Evolutionary conservation across 2,888 invertebrate species (phyloP).

Genomic region (Melikaiella ostensackeni): DNA sequence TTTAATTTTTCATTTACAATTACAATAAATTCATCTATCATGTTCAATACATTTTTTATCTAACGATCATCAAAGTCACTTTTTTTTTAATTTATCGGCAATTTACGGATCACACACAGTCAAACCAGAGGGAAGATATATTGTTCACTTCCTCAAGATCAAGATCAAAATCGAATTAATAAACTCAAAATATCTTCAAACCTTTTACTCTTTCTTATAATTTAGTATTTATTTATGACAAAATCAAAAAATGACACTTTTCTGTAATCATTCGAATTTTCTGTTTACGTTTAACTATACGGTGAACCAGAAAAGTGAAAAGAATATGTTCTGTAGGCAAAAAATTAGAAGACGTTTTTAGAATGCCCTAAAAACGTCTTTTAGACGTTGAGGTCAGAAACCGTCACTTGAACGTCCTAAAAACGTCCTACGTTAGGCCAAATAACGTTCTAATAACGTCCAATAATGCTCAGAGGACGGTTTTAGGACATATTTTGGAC

Average conservation of each 20-base stretch:
- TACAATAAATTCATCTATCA: neutral
- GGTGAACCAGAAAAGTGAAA: neutral
- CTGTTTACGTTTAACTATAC: neutral
- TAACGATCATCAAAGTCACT: neutral
- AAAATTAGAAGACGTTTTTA: too few relatives aligned
- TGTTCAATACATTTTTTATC: neutral
- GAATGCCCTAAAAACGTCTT: too few relatives aligned
- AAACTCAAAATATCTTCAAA: neutral
- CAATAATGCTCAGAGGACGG: too few relatives aligned
- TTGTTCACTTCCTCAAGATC: conserved; percentile 5
- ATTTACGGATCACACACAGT: conserved; percentile 9
- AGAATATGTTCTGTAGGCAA: too few relatives aligned
- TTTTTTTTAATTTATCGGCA: neutral
- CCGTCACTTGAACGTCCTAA: too few relatives aligned
- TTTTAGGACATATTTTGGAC: too few relatives aligned
- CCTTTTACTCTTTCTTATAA: too few relatives aligned
- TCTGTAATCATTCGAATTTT: neutral
- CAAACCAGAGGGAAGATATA: neutral
- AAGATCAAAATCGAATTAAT: conserved; percentile 1
- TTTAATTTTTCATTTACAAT: neutral
- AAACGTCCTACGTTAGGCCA: too few relatives aligned
- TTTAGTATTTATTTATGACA: neutral
- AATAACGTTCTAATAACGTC: too few relatives aligned
- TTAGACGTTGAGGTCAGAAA: too few relatives aligned
- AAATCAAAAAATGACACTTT: neutral